Evolutionary conservation across 35 echinoderm and acorn worm genomes (phyloP).

Genomic region (Holothuria glaberrima): DNA sequence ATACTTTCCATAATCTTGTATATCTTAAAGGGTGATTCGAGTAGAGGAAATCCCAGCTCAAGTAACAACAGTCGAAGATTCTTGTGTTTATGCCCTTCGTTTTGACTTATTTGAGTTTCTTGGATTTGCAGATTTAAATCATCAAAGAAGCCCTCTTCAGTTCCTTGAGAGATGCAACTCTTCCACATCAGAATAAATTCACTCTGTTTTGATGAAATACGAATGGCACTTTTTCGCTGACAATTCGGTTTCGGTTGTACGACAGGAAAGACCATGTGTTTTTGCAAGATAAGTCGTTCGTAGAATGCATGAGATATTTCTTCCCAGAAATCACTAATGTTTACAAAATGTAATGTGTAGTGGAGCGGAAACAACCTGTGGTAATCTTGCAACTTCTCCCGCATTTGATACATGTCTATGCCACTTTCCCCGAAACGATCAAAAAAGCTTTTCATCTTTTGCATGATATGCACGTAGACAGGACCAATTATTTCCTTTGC

Average conservation of each 20-base stretch:
- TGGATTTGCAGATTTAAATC: background rate
- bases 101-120: too few species aligned
- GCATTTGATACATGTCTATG: background rate
- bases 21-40: background rate
- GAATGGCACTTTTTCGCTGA: too few species aligned
- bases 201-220: too few species aligned
- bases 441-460: background rate
- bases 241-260: too few species aligned
- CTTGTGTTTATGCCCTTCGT: too few species aligned
- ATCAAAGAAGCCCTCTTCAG: background rate
- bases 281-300: background rate
- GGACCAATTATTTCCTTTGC: background rate
- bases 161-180: background rate
- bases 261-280: background rate
- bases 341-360: background rate
- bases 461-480: background rate
- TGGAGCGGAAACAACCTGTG: background rate
- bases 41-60: background rate
- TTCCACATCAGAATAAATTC: background rate
- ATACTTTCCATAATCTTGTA: background rate
- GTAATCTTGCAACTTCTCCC: background rate
- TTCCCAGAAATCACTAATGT: background rate
- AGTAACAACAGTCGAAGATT: background rate
- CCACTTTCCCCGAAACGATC: background rate
- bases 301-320: background rate